Evolutionary conservation across 2,113 vertebrate genomes (phyloP).

Genomic region (Dunckerocampus dactyliophorus): DNA sequence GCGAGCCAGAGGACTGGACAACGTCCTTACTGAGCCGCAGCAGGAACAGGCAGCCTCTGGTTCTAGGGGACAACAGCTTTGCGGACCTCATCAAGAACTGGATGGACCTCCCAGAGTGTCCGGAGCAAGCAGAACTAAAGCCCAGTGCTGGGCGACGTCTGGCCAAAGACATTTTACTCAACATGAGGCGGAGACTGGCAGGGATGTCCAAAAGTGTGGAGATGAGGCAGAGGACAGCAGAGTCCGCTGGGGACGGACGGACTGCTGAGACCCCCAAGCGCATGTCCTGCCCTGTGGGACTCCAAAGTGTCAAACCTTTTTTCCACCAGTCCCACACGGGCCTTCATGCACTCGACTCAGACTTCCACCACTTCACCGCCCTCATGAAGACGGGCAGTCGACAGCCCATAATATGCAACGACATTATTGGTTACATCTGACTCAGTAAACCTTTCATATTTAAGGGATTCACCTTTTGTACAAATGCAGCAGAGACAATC

Average conservation of each 20-base stretch:
- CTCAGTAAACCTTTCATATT: neutral
- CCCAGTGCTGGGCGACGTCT: slow-evolving; percentile 71
- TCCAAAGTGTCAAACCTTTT: slow-evolving; percentile 77
- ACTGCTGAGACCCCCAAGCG: slow-evolving; percentile 74
- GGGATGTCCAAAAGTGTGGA: slow-evolving; percentile 75
- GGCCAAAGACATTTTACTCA: slow-evolving; percentile 87
- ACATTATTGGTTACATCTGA: slow-evolving; percentile 89
- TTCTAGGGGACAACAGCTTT: slow-evolving; percentile 96
- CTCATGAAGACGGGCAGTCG: slow-evolving; percentile 93
- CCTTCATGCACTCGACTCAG: slow-evolving; percentile 78
- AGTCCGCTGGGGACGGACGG: slow-evolving; percentile 34
- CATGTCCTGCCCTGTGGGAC: slow-evolving; percentile 86
- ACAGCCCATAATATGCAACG: slow-evolving; percentile 94
- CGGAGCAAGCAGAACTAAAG: slow-evolving; percentile 70
- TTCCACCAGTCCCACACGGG: slow-evolving; percentile 88
- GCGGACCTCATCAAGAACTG: slow-evolving; percentile 96
- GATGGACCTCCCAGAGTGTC: slow-evolving; percentile 92
- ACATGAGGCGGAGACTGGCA: slow-evolving; percentile 83
- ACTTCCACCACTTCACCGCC: slow-evolving; percentile 83
- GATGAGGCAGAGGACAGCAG: slow-evolving; percentile 46
- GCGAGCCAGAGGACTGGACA: slow-evolving; percentile 85
- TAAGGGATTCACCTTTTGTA: neutral
- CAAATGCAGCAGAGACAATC: neutral
- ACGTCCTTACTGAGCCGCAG: slow-evolving; percentile 85
- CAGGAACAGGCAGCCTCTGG: slow-evolving; percentile 89